Base-by-base conservation (phyloP, 2,113 vertebrate genomes). In the Odocoileus hemionus region DNA sequence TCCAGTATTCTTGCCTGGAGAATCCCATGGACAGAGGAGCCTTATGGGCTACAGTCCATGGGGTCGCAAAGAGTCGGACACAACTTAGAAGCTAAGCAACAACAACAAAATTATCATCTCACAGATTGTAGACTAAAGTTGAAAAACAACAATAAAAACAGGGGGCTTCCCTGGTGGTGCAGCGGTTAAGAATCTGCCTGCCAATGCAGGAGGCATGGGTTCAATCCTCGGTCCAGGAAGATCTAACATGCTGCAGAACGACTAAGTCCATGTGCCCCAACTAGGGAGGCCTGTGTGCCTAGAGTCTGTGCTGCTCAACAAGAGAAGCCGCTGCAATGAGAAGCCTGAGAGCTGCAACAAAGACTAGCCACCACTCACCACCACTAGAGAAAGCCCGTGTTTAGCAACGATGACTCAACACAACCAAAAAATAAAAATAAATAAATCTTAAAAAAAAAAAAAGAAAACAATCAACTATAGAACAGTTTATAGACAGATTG, bases 401-500 rank as follows among this genome's bases (percentile, higher is more conserved):
- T 70, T 39, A 70, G 19, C n/a, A 36, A 12, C 9, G 2, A 70
- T 39, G 67, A 70, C 67, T 70, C n/a, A 23, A 19, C 67, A 39
- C 9, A 70, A 39, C n/a, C n/a, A 70, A 39, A 23, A 39, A 39
- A 39, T 70, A 6, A 39, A 39, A 70, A 70, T 70, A 70, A 70
- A 70, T 39, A 70, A 12, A 70, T 39, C 67, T 70, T 12, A 70
- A 96, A 10, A 19, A 28, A 39, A 39, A 39, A 39, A 16, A 70
- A 15, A 6, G 79, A 70, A 79, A 91, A 55, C 23, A 26, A 57
- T 91, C n/a, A 70, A 6, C 55, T 61, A 16, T 16, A 78, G 52
- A 86, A 91, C 8, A 86, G 7, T 70, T 90, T 70, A 87, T 47
- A 95, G 89, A 94, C 45, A 33, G 79, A 58, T 47, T 79, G 33